phyloP scores from a whole-genome alignment of 2,113 vertebrate species.

The Coptodon bakossiorum region DNA sequence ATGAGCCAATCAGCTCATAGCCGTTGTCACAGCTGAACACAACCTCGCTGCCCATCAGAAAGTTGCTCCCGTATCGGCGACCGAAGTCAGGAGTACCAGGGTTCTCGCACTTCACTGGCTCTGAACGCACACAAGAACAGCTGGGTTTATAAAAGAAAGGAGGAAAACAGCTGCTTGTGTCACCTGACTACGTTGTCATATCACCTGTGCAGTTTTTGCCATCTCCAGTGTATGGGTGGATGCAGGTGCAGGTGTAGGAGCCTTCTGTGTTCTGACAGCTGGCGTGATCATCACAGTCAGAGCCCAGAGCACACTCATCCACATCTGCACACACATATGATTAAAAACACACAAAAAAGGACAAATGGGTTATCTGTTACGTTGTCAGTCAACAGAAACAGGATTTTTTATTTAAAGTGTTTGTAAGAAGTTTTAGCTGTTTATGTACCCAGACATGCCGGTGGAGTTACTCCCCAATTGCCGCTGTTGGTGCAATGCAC shows the following conservation, averaged over 20 bases:
- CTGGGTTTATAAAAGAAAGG: not conserved
- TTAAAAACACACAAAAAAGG: not conserved
- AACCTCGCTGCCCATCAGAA: constrained; percentile 78
- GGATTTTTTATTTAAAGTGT: not conserved
- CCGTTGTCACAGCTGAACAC: constrained; percentile 81
- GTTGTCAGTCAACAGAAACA: not conserved
- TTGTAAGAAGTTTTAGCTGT: not conserved
- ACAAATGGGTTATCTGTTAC: not conserved
- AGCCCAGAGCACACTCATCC: constrained; percentile 92
- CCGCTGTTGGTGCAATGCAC: constrained; percentile 86
- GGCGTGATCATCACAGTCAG: constrained; percentile 83
- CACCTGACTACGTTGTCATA: not conserved
- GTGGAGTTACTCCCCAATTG: constrained; percentile 85
- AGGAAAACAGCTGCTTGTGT: not conserved
- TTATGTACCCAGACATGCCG: constrained; percentile 84
- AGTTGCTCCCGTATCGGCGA: constrained; percentile 70
- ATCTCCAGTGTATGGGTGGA: constrained; percentile 83
- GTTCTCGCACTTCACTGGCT: constrained; percentile 82
- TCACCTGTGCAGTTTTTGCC: constrained; percentile 93
- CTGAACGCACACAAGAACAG: constrained; percentile 54
- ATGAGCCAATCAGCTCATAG: constrained; percentile 73
- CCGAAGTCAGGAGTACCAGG: constrained; percentile 82
- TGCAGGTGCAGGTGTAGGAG: constrained; percentile 86
- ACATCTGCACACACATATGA: constrained; percentile 74
- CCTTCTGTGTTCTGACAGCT: constrained; percentile 91